Conservation (phyloP, 2,888 invertebrate species). For the Monopis laevigella region DNA sequence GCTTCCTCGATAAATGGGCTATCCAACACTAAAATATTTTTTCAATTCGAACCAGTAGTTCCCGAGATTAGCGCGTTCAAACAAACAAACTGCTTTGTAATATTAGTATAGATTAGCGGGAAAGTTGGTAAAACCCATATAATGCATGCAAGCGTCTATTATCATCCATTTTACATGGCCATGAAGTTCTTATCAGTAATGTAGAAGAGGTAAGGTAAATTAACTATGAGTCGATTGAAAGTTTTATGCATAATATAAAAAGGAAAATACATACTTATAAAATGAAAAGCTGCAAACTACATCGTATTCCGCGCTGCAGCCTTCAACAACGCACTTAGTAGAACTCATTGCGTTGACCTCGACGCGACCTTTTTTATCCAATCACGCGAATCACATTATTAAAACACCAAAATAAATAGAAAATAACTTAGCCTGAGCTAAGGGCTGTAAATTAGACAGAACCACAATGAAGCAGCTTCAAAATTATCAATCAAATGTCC, state of each 20-base stretch:
- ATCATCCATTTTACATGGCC: background rate
- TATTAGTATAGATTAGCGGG: too few species aligned
- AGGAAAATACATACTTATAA: slow-evolving; percentile 56
- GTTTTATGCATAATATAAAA: background rate
- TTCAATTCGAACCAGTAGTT: too few species aligned
- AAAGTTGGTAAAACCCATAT: background rate
- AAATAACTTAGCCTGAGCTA: background rate
- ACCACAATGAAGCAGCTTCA: slow-evolving; percentile 49
- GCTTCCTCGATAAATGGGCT: too few species aligned
- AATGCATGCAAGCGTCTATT: background rate
- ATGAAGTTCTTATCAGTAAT: background rate
- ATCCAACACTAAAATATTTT: too few species aligned
- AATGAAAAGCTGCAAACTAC: slow-evolving; percentile 63
- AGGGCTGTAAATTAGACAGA: background rate
- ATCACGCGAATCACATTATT: slow-evolving; percentile 48
- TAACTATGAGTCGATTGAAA: too few species aligned
- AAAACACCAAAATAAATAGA: background rate
- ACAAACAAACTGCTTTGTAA: too few species aligned
- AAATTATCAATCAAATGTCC: slow-evolving; percentile 68
- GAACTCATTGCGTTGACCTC: slow-evolving; percentile 46
- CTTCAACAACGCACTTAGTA: slow-evolving; percentile 60
- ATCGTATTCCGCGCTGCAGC: slow-evolving; percentile 60
- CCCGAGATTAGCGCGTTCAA: too few species aligned
- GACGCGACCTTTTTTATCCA: slow-evolving; percentile 23
- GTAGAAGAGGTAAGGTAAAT: too few species aligned